phyloP scores from a whole-genome alignment of 2,113 vertebrate genomes.

The Dicerorhinus sumatrensis region DNA sequence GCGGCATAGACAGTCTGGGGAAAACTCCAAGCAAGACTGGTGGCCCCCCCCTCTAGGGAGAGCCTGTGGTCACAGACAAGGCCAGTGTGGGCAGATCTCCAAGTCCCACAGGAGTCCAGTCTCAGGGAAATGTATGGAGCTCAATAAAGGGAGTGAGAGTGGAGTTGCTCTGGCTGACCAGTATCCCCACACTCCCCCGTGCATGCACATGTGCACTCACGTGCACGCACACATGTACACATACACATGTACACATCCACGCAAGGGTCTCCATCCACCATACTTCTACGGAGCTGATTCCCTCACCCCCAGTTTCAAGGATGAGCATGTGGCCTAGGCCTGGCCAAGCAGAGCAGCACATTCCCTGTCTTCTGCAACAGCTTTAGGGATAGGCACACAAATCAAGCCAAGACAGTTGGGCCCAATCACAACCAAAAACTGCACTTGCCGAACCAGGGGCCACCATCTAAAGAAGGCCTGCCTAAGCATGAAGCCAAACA shows the following conservation, averaged over 20 bases:
- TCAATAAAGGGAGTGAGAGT: not conserved
- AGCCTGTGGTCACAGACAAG: not conserved
- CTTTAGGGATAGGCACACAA: not conserved
- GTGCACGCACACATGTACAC: not conserved
- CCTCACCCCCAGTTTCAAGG: not conserved
- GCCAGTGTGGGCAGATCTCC: not conserved
- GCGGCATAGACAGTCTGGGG: not conserved
- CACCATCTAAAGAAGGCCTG: not conserved
- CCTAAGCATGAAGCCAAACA: not conserved
- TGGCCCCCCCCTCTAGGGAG: not conserved
- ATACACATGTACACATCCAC: not conserved
- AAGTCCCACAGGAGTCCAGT: not conserved
- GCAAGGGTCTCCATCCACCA: not conserved
- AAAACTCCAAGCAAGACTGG: not conserved
- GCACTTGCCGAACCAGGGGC: not conserved
- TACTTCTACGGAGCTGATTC: not conserved
- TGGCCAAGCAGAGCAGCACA: not conserved
- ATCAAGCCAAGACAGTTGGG: not conserved
- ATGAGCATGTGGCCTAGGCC: not conserved
- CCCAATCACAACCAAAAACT: not conserved
- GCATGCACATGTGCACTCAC: fast-evolving
- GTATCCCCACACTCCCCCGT: not conserved
- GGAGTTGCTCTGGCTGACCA: not conserved
- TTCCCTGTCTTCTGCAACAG: not conserved
- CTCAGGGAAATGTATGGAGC: not conserved